Conservation (phyloP, 2,888 invertebrate species). For the Pantelozetes paolii region DNA sequence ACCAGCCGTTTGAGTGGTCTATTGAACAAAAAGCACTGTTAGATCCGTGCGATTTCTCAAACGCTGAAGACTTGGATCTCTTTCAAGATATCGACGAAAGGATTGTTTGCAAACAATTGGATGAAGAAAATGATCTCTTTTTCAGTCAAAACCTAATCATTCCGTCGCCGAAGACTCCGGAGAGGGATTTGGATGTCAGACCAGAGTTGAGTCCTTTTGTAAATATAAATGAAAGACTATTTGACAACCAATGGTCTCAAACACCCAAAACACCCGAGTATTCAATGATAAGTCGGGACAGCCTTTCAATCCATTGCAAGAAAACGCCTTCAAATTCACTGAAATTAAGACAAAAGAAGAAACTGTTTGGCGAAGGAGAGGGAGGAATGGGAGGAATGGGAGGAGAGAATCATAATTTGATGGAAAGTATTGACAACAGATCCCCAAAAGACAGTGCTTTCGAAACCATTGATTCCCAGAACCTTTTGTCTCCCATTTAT, state of each 20-base stretch:
- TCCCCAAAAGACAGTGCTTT: slow-evolving; percentile 30
- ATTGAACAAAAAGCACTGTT: slow-evolving; percentile 40
- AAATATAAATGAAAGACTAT: too few relatives aligned
- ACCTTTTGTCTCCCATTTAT: slow-evolving; percentile 22
- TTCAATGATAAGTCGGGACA: not conserved
- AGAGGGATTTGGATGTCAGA: not conserved
- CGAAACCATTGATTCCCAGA: slow-evolving; percentile 7
- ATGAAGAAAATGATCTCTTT: slow-evolving; percentile 38
- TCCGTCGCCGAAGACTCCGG: slow-evolving; percentile 33
- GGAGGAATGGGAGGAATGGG: too few relatives aligned
- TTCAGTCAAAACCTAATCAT: slow-evolving; percentile 31
- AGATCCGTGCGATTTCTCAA: slow-evolving; percentile 40
- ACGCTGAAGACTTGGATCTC: slow-evolving; percentile 6
- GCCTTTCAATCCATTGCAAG: not conserved
- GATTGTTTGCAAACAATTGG: not conserved
- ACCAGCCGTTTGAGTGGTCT: slow-evolving; percentile 36
- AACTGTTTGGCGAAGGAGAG: too few relatives aligned
- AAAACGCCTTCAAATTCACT: slow-evolving; percentile 6
- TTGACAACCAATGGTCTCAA: not conserved
- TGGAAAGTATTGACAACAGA: not conserved
- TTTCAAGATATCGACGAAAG: slow-evolving; percentile 17
- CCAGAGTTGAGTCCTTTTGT: not conserved
- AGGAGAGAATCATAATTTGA: not conserved
- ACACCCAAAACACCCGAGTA: not conserved
- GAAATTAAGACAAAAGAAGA: slow-evolving; percentile 32